A percentile compares a stretch with the other conserved stretches of the same genome.
phyloP scores from a whole-genome alignment of 2,113 vertebrate species.

The Rhodinocichla rosea region DNA sequence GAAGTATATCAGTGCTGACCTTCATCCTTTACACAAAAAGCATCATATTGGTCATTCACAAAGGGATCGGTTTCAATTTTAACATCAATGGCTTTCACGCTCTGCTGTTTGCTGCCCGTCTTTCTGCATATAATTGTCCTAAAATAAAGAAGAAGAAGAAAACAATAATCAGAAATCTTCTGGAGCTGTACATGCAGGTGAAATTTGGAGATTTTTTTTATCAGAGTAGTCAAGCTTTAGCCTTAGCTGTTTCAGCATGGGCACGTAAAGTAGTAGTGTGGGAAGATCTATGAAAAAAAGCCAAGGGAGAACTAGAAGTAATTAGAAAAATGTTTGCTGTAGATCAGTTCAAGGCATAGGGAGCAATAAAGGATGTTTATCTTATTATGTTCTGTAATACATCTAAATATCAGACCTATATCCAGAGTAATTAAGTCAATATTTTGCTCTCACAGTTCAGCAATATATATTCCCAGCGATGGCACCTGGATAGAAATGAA shows the following conservation, averaged over 20 bases:
- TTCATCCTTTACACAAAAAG: constrained; percentile 90
- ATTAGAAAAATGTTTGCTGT: not conserved
- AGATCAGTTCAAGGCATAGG: not conserved
- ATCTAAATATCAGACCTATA: not conserved
- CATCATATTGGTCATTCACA: constrained; percentile 68
- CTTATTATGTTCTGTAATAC: not conserved
- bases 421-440: not conserved
- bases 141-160: constrained; percentile 58
- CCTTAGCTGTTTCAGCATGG: not conserved
- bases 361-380: not conserved
- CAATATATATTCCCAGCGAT: not conserved
- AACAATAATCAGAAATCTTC: constrained; percentile 39
- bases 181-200: not conserved
- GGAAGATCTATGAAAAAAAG: not conserved
- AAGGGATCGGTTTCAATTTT: constrained; percentile 78
- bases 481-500: not conserved
- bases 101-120: constrained; percentile 71
- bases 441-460: not conserved
- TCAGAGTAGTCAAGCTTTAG: not conserved
- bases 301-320: not conserved
- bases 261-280: not conserved
- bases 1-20: constrained; percentile 74
- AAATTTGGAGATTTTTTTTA: not conserved
- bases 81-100: constrained; percentile 80
- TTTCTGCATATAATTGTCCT: constrained; percentile 87